Evolutionary conservation across 2,888 invertebrate genomes (phyloP).

Genomic region (Serrognathus titanus): DNA sequence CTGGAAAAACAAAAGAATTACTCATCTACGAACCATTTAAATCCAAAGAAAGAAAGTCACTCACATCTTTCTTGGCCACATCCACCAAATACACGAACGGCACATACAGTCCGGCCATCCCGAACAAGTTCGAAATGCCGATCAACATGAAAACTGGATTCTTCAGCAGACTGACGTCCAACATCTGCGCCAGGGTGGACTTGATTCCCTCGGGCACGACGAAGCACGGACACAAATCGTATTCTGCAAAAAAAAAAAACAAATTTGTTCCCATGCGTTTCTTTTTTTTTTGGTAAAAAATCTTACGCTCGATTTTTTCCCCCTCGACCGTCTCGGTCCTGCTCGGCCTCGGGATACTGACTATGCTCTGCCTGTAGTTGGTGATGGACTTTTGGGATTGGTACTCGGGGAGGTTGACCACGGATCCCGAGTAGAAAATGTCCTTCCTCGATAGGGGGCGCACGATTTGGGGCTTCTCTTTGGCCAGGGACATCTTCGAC

Average conservation of each 20-base stretch:
- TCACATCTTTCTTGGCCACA: conserved; percentile 68
- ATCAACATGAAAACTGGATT: conserved; percentile 90
- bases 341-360: conserved; percentile 75
- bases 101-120: conserved; percentile 96
- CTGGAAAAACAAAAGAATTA: conserved; percentile 55
- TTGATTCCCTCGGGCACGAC: conserved; percentile 77
- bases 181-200: conserved; percentile 80
- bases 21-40: too few species aligned
- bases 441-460: conserved; percentile 92
- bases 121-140: conserved; percentile 91
- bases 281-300: not conserved
- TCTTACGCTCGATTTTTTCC: conserved; percentile 67
- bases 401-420: conserved; percentile 88
- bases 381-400: conserved; percentile 88
- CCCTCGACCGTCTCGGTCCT: conserved; percentile 61
- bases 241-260: conserved; percentile 54
- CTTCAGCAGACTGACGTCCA: conserved; percentile 83
- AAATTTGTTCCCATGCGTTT: not conserved
- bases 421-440: conserved; percentile 96
- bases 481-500: conserved; percentile 60
- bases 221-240: conserved; percentile 77
- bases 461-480: conserved; percentile 66
- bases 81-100: conserved; percentile 94
- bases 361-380: conserved; percentile 86
- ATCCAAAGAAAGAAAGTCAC: too few species aligned